phyloP scores from a whole-genome alignment of 1,140 invertebrate genomes.

The Oscheius sp. region DNA sequence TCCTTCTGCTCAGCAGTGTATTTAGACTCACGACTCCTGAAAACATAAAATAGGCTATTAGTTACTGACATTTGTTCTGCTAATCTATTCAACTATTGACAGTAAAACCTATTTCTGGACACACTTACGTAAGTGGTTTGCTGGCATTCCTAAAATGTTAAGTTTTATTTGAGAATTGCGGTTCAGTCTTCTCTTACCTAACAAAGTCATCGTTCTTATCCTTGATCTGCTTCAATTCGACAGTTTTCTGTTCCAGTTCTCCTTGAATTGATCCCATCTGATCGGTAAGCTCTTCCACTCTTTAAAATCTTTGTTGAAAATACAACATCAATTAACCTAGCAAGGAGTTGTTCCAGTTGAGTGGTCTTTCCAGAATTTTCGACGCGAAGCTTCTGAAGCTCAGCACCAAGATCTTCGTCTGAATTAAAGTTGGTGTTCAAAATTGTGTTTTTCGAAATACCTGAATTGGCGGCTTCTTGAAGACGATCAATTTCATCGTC shows the following conservation, averaged over 20 bases:
- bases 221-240: conserved; percentile 34
- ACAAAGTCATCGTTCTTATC: conserved; percentile 28
- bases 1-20: not conserved
- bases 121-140: not conserved
- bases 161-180: not conserved
- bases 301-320: not conserved
- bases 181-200: not conserved
- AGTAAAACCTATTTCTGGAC: too few species aligned
- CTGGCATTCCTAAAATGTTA: not conserved
- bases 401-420: conserved; percentile 25
- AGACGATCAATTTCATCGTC: conserved; percentile 29
- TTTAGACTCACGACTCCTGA: not conserved
- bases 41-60: conserved; percentile 5
- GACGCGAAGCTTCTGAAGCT: conserved; percentile 36
- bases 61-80: not conserved
- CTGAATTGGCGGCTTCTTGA: not conserved
- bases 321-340: not conserved
- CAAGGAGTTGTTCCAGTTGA: conserved; percentile 10
- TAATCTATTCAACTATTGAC: too few species aligned
- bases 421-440: conserved; percentile 3
- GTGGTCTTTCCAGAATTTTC: conserved; percentile 28
- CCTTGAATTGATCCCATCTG: conserved; percentile 34
- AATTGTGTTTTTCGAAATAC: not conserved
- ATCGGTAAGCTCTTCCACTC: conserved; percentile 35
- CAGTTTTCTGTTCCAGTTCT: conserved; percentile 40